Conservation (phyloP, 2,888 invertebrate species). For the Polyploca ridens region DNA sequence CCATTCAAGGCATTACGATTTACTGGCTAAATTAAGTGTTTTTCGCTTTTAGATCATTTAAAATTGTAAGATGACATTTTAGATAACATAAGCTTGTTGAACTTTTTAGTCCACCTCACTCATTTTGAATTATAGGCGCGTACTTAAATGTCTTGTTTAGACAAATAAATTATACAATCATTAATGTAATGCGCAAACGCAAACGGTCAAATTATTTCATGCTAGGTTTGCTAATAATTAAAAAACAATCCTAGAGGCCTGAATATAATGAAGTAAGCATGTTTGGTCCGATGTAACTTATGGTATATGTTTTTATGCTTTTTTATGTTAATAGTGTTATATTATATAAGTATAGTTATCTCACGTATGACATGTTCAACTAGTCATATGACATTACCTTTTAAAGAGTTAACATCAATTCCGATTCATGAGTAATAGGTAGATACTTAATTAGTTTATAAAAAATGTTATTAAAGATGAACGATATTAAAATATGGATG, state of each 20-base stretch:
- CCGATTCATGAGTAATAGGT: background rate
- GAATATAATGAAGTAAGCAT: no score
- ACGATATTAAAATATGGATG: background rate
- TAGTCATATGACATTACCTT: background rate
- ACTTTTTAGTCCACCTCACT: background rate
- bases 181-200: no score
- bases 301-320: no score
- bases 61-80: background rate
- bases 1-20: conserved; percentile 36
- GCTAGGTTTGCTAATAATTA: no score
- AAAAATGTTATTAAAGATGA: background rate
- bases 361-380: background rate
- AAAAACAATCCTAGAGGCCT: no score
- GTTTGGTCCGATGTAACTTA: no score
- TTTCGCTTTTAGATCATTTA: background rate
- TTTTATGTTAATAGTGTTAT: no score
- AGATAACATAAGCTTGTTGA: background rate
- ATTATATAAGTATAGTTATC: no score
- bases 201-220: no score
- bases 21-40: conserved; percentile 12
- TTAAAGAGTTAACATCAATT: background rate
- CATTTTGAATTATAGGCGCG: background rate
- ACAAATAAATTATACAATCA: no score
- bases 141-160: no score
- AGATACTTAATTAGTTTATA: background rate